phyloP scores from a whole-genome alignment of 1,140 invertebrate species.

The Ptiloglossa arizonensis region DNA sequence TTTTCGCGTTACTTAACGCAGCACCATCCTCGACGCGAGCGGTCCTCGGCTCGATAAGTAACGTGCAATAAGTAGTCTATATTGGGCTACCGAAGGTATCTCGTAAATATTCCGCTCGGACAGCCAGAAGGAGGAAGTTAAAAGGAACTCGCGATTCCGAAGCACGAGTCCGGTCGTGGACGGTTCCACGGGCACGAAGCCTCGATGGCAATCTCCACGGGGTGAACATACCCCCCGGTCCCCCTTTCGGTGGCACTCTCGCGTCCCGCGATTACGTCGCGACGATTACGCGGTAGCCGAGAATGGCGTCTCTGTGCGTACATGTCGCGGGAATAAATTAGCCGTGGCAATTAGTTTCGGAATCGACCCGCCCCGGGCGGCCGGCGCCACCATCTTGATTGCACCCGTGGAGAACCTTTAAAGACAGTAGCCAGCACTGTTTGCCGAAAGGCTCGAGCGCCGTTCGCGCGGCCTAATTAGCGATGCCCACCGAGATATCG shows the following conservation, averaged over 20 bases:
- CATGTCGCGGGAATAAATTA: constrained; percentile 81
- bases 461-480: constrained; percentile 80
- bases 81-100: background rate
- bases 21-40: too few species aligned
- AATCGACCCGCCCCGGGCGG: constrained; percentile 78
- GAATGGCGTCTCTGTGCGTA: constrained; percentile 77
- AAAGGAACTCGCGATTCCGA: background rate
- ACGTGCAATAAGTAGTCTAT: background rate
- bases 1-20: background rate
- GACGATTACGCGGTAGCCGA: constrained; percentile 73
- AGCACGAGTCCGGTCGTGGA: background rate
- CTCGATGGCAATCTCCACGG: constrained; percentile 21
- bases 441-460: constrained; percentile 77
- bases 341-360: constrained; percentile 81
- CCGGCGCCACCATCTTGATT: constrained; percentile 82
- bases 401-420: constrained; percentile 66
- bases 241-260: constrained; percentile 14
- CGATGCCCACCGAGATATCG: constrained; percentile 81
- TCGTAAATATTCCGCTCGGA: background rate
- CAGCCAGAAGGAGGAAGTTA: background rate
- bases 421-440: constrained; percentile 81
- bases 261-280: constrained; percentile 52
- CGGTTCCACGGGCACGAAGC: background rate
- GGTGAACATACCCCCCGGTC: constrained; percentile 10
- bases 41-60: background rate